phyloP scores from a whole-genome alignment of 2,797 vertebrate genomes.

The Ciconia nigra region DNA sequence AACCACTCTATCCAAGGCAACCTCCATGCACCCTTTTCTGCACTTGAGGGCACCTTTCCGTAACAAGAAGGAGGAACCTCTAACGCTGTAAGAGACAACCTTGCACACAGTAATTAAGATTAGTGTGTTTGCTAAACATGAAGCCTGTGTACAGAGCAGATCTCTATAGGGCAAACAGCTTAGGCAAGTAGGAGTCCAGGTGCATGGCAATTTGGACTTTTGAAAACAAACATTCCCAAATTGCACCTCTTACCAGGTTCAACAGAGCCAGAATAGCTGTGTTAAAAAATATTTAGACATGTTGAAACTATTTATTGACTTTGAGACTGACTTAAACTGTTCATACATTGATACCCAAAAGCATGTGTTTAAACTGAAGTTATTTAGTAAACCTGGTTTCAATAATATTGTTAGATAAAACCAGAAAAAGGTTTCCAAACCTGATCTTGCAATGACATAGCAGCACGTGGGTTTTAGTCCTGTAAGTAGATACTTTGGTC shows the following conservation, averaged over 20 bases:
- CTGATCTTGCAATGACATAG: background rate
- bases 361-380: background rate
- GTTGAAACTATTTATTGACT: constrained; percentile 15
- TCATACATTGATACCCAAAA: background rate
- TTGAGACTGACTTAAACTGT: background rate
- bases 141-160: background rate
- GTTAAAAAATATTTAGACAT: background rate
- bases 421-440: background rate
- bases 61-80: background rate
- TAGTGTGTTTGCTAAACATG: background rate
- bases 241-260: background rate
- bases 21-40: background rate
- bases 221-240: background rate
- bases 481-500: background rate
- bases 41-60: background rate
- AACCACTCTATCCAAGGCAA: background rate
- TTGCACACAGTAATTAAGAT: background rate
- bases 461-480: background rate
- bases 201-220: background rate
- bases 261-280: background rate
- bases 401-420: background rate
- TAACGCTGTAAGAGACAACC: background rate
- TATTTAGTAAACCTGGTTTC: constrained; percentile 21
- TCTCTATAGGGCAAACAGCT: background rate
- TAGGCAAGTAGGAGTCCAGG: background rate